A percentile compares a stretch with the other conserved stretches of the same genome.
These are phyloP conservation scores for Acropora yongei DNA, from an alignment of 64 coral and sea anemone genomes.

Conservation along the genomic window DNA sequence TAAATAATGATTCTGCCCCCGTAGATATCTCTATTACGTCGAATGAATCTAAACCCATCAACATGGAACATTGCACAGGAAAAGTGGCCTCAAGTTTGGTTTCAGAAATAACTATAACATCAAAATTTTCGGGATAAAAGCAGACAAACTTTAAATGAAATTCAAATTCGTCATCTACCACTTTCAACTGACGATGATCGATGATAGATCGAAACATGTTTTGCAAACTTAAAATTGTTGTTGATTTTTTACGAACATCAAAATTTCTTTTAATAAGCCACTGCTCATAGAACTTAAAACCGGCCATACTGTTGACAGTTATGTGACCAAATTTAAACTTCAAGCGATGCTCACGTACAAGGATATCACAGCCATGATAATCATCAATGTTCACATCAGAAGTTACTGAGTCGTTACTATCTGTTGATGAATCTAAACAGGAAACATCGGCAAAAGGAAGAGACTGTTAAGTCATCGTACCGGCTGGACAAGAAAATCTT, in stretches of 20 bases:
- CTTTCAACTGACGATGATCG: too few species aligned
- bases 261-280: not conserved
- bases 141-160: not conserved
- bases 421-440: too few species aligned
- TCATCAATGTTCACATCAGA: too few species aligned
- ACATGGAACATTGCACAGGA: not conserved
- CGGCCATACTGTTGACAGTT: not conserved
- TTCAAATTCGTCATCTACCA: too few species aligned
- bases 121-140: conserved; percentile 14
- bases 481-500: not conserved
- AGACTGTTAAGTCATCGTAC: not conserved
- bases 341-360: too few species aligned
- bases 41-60: conserved; percentile 1
- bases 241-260: too few species aligned
- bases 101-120: not conserved
- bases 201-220: too few species aligned
- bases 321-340: conserved; percentile 8
- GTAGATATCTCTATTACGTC: not conserved
- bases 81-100: too few species aligned
- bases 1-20: conserved; percentile 50
- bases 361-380: too few species aligned
- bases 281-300: not conserved
- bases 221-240: too few species aligned
- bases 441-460: too few species aligned
- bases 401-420: too few species aligned